Base-by-base conservation (phyloP, 2,888 invertebrate species). In the Ornithoptera priamus region DNA sequence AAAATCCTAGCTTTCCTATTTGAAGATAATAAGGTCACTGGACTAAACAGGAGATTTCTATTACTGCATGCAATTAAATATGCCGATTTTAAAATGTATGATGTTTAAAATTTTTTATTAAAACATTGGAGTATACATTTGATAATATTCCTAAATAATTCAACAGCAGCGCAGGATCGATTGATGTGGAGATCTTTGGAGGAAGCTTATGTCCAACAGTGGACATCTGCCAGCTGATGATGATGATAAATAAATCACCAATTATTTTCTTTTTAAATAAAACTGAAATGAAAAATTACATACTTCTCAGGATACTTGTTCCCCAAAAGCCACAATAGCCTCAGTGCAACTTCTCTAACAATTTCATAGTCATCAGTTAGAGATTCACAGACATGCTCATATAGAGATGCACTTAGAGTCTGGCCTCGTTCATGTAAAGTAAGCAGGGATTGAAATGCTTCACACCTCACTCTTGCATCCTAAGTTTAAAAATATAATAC, bases 341-440 rank as follows among this genome's bases (percentile, higher is more conserved):
- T 96, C 8, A 99, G 89, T 0, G 97, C 98, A 61, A 96, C 96
- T 79, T 96, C 94, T 67, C 99, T 93, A 0, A 99, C 99, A 80
- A 97, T 97, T 88, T 99, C 98, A 86, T 98, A 98, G 85, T 99
- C 98, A 87, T 99, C 99, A 36, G 95, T 94, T 62, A 99, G 93
- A 1, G 97, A 97, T 30, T 94, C 92, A 80, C 96, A 96, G 39
- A 96, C 94, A 22, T 92, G 85, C 61, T 93, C 92, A 75, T 95
- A 95, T 30, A 95, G 87, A 66, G 90, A 92, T 0, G 95, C 95
- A 67, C 96, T 95, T n/a, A 99, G 87, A 67, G 94, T 94, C 72
- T 97, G 95, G 0, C 97, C 97, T 72, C 98, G 94, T 75, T 96
- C 95, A 79, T 98, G 96, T 15, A 98, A 92, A 24, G 95, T 94